Evolutionary conservation across 2,797 vertebrate species (phyloP).

Genomic region (Enteromius anoplus): DNA sequence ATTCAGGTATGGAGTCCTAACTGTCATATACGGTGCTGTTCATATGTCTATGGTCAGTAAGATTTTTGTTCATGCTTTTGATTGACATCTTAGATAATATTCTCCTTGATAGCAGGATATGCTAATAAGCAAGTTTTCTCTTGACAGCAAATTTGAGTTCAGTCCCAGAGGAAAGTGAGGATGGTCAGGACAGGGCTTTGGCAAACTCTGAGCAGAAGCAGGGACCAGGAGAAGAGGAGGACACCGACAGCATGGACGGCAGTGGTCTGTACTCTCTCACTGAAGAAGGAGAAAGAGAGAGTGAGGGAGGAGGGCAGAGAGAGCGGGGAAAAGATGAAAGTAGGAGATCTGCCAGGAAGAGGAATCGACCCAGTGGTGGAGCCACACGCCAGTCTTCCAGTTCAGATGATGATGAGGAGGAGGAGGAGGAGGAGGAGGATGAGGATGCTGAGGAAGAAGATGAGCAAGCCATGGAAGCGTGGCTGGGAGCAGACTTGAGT

Average conservation of each 20-base stretch:
- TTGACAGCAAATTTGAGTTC: conserved; percentile 61
- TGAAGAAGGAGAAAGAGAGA: conserved; percentile 80
- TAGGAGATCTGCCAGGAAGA: conserved; percentile 74
- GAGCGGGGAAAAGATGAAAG: conserved; percentile 66
- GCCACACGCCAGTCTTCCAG: conserved; percentile 81
- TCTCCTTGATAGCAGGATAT: neutral
- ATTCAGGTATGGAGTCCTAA: conserved; percentile 67
- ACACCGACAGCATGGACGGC: conserved; percentile 97
- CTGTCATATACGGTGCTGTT: neutral
- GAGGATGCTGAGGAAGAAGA: conserved; percentile 87
- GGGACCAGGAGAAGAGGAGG: conserved; percentile 78
- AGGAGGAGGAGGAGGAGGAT: conserved; percentile 75
- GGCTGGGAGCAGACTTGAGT: conserved; percentile 86
- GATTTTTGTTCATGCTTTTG: neutral
- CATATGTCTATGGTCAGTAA: neutral
- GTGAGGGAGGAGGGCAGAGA: conserved; percentile 68
- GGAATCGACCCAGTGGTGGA: conserved; percentile 73
- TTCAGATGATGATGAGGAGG: conserved; percentile 76
- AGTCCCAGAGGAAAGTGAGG: conserved; percentile 62
- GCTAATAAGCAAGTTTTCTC: conserved; percentile 11
- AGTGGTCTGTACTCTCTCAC: conserved; percentile 88
- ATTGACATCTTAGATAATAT: neutral
- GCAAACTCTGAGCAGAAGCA: conserved; percentile 62
- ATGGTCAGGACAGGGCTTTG: conserved; percentile 68
- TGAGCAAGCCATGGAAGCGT: conserved; percentile 89